phyloP scores from a whole-genome alignment of 92 coral and sea anemone species.

The Palythoa grandiflora region DNA sequence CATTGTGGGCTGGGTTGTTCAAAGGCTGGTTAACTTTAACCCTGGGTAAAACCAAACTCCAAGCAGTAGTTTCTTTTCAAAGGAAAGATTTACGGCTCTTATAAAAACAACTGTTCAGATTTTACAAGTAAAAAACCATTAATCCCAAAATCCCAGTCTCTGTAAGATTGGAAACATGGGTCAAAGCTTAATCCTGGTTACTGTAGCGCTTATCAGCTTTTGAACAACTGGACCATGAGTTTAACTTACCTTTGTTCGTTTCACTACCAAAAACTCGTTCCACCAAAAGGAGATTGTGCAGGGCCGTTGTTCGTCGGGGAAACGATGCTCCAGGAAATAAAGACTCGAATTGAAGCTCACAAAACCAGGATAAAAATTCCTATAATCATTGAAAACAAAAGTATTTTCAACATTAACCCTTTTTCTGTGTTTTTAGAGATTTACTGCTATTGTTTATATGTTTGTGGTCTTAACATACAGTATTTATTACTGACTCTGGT shows the following conservation, averaged over 20 bases:
- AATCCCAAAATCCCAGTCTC: too few species aligned
- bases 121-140: too few species aligned
- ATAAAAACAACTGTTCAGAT: too few species aligned
- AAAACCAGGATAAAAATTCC: constrained; percentile 89
- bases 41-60: too few species aligned
- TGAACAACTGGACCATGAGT: too few species aligned
- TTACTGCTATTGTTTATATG: not conserved
- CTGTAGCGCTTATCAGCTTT: not conserved
- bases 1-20: too few species aligned
- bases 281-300: constrained; percentile 70
- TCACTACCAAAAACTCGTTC: constrained; percentile 61
- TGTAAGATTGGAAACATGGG: too few species aligned
- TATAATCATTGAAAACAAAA: constrained; percentile 43
- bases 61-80: too few species aligned
- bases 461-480: too few species aligned
- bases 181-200: not conserved
- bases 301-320: constrained; percentile 87
- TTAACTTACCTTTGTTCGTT: constrained; percentile 38
- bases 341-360: constrained; percentile 77
- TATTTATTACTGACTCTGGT: too few species aligned
- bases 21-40: too few species aligned
- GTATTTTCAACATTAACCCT: not conserved
- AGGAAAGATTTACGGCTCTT: too few species aligned
- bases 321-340: constrained; percentile 94
- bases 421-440: not conserved